Evolutionary conservation across 1,140 invertebrate genomes (phyloP).

Genomic region (Papilio dardanus): DNA sequence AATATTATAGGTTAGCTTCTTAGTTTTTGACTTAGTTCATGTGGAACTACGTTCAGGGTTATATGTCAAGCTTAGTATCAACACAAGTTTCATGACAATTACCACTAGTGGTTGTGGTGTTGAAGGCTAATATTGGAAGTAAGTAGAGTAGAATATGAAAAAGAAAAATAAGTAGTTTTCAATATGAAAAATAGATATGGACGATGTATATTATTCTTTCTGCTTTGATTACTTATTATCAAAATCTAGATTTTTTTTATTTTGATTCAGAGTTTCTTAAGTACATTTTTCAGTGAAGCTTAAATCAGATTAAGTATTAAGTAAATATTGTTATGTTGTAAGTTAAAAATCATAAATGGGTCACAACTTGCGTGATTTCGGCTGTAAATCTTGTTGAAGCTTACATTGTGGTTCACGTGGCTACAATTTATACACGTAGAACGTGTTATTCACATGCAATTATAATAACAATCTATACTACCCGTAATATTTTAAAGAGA

Average conservation of each 20-base stretch:
- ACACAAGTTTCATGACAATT: too few species aligned
- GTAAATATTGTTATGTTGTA: not conserved
- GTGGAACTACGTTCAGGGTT: too few species aligned
- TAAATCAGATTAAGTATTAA: not conserved
- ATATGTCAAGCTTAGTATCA: too few species aligned
- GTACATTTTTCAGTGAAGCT: not conserved
- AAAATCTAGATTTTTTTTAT: not conserved
- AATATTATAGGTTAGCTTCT: not conserved
- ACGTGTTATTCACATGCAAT: constrained; percentile 2
- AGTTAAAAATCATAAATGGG: not conserved
- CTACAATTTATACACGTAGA: not conserved
- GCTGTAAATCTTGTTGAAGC: not conserved
- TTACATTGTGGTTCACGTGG: not conserved
- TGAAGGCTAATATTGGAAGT: too few species aligned
- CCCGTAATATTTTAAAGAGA: too few species aligned
- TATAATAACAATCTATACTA: not conserved
- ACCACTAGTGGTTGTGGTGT: too few species aligned
- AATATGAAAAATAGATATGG: too few species aligned
- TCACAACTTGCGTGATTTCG: not conserved
- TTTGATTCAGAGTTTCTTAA: not conserved
- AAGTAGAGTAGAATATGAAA: too few species aligned
- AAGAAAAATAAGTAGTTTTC: too few species aligned
- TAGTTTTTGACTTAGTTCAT: too few species aligned
- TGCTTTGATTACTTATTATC: not conserved
- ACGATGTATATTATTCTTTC: too few species aligned